Evolutionary conservation across 2,888 invertebrate species (phyloP).

Genomic region (Melanotus villosus): DNA sequence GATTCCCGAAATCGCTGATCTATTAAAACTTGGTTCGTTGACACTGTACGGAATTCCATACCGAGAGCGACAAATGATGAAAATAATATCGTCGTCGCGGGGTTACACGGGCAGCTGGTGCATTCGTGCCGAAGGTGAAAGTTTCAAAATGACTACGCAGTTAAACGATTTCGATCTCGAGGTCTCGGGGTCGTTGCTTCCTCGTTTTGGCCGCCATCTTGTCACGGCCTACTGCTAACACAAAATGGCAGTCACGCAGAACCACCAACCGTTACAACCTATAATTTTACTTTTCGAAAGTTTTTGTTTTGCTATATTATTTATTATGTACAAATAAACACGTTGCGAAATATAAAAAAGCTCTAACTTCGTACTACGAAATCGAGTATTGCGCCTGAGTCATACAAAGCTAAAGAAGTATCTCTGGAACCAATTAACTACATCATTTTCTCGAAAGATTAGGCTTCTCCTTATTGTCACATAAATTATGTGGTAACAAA

Average conservation of each 20-base stretch:
- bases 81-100: slow-evolving; percentile 21
- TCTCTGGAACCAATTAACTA: no score
- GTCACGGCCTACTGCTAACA: slow-evolving; percentile 44
- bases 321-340: slow-evolving; percentile 39
- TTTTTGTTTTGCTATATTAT: slow-evolving; percentile 36
- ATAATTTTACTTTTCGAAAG: slow-evolving; percentile 48
- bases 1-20: slow-evolving; percentile 42
- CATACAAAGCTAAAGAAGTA: no score
- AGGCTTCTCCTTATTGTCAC: no score
- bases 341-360: slow-evolving; percentile 38
- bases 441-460: no score
- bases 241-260: slow-evolving; percentile 50
- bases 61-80: not conserved
- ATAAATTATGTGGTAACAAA: no score
- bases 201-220: slow-evolving; percentile 46
- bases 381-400: not conserved
- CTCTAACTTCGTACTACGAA: slow-evolving; percentile 30
- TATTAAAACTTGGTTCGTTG: slow-evolving; percentile 42
- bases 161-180: slow-evolving; percentile 46
- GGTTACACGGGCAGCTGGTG: slow-evolving; percentile 28
- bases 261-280: slow-evolving; percentile 46
- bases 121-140: slow-evolving; percentile 40
- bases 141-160: slow-evolving; percentile 47
- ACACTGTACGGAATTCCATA: slow-evolving; percentile 32
- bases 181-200: slow-evolving; percentile 49